Evolutionary conservation across 2,113 vertebrate genomes (phyloP), one percentile per base, ranked within the genome.

Genomic region (Balaenoptera acutorostrata): DNA sequence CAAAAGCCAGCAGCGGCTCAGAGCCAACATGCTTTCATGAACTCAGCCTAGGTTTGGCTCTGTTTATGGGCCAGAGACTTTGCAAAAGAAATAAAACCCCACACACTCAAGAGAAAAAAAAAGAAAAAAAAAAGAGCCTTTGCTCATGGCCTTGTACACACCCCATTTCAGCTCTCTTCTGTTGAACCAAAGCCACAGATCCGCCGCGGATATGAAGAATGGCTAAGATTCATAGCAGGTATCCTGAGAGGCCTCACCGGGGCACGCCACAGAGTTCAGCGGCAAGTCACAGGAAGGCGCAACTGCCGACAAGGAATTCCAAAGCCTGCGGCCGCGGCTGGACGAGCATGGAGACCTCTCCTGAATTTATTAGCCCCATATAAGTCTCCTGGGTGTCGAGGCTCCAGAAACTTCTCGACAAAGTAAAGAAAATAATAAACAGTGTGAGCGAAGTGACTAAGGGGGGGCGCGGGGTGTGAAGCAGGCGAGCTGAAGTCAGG

Each of bases 201-300:
- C 63, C 90, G 61, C 71, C 74, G 95, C 59, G 69, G 80, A 86
- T 63, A 77, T 36, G 71, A 96, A 46, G 93, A 72, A 89, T 93
- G 97, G 97, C 75, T 80, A 74, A 93, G 71, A 96, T 59, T 93
- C 92, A 36, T 87, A 97, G 85, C 85, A 97, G 94, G 75, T 3
- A 31, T 97, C 98, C 98, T 1, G 4, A 59, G 77, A 69, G 96
- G 92, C 63, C 89, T 72, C 63, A 17, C 3, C 6, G 95, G 96
- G 97, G 87, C 23, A 85, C 0, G 23, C 69, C 21, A 29, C 80
- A 57, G 69, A 71, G 66, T 80, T 97, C 87, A 97, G 57, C 57
- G 1, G 84, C 31, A 61, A 97, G 92, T 88, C 85, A 98, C 82
- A 96, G 90, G 75, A 98, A 96, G 96, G 93, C 98, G 44, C 44